phyloP scores from a whole-genome alignment of 2,113 vertebrate genomes.

The Clinocottus analis region DNA sequence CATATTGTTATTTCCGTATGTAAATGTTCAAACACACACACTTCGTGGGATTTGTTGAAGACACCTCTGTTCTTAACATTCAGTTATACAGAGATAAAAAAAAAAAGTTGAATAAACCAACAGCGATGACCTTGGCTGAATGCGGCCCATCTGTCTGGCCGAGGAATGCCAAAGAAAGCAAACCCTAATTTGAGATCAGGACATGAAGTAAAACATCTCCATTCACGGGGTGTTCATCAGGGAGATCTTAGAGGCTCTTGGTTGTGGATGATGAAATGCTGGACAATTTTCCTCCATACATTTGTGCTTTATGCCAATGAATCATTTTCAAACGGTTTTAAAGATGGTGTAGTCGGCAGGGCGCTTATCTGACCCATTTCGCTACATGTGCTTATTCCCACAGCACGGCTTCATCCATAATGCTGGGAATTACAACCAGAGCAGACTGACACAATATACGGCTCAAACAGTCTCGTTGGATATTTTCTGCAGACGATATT shows the following conservation, averaged over 20 bases:
- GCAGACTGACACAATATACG: constrained; percentile 37
- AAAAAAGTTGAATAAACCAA: constrained; percentile 51
- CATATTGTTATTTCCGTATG: neutral
- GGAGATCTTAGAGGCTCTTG: constrained; percentile 59
- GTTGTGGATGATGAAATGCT: constrained; percentile 61
- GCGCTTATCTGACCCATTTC: constrained; percentile 72
- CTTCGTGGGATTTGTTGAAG: neutral
- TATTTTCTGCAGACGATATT: constrained; percentile 26
- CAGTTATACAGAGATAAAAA: constrained; percentile 17
- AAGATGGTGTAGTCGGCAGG: constrained; percentile 57
- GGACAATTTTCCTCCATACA: constrained; percentile 57
- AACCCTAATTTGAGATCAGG: constrained; percentile 71
- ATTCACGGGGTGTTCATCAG: constrained; percentile 63
- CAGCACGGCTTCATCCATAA: constrained; percentile 58
- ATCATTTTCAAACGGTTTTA: constrained; percentile 65
- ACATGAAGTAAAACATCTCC: constrained; percentile 57
- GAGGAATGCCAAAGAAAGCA: constrained; percentile 30
- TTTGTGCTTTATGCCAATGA: constrained; percentile 53
- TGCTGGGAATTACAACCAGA: constrained; percentile 47
- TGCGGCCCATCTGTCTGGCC: constrained; percentile 33
- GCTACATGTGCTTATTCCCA: constrained; percentile 63
- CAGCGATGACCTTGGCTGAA: constrained; percentile 58
- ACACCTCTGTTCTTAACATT: constrained; percentile 19
- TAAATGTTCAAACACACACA: neutral
- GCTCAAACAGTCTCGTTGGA: neutral